A percentile compares a stretch with the other conserved stretches of the same genome.
phyloP scores from a whole-genome alignment of 2,888 invertebrate genomes.

The Phrixothrix hirtus region DNA sequence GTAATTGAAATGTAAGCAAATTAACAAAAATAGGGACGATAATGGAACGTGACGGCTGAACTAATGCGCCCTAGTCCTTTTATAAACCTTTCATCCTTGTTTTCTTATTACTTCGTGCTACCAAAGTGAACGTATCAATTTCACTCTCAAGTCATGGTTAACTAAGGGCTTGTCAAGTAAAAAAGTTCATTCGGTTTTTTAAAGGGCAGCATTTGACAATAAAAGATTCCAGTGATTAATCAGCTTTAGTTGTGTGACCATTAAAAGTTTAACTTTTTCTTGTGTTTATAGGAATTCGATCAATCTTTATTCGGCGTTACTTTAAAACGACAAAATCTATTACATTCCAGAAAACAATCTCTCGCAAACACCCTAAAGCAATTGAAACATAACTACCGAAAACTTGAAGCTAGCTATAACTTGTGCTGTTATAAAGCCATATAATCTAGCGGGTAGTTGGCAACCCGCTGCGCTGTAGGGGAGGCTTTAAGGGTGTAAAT shows the following conservation, averaged over 20 bases:
- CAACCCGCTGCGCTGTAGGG: slow-evolving; percentile 38
- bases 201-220: slow-evolving; percentile 4
- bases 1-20: too few species aligned
- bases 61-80: too few species aligned
- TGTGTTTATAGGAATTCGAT: slow-evolving; percentile 15
- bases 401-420: slow-evolving; percentile 36
- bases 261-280: slow-evolving; percentile 23
- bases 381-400: slow-evolving; percentile 41
- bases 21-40: too few species aligned
- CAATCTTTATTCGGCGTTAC: slow-evolving; percentile 14
- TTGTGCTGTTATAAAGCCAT: slow-evolving; percentile 41
- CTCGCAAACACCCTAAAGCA: slow-evolving; percentile 35
- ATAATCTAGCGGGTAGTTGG: slow-evolving; percentile 45
- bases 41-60: too few species aligned
- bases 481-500: slow-evolving; percentile 49
- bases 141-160: too few species aligned
- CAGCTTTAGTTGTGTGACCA: slow-evolving; percentile 11
- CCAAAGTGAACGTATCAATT: too few species aligned
- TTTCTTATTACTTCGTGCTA: too few species aligned
- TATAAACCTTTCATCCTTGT: too few species aligned
- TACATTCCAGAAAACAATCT: slow-evolving; percentile 33
- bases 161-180: too few species aligned
- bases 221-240: slow-evolving; percentile 22
- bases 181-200: too few species aligned
- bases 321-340: slow-evolving; percentile 25